Evolutionary conservation across 1,140 invertebrate genomes (phyloP), one percentile per base, ranked within the genome.

Genomic region (Trissolcus basalis): DNA sequence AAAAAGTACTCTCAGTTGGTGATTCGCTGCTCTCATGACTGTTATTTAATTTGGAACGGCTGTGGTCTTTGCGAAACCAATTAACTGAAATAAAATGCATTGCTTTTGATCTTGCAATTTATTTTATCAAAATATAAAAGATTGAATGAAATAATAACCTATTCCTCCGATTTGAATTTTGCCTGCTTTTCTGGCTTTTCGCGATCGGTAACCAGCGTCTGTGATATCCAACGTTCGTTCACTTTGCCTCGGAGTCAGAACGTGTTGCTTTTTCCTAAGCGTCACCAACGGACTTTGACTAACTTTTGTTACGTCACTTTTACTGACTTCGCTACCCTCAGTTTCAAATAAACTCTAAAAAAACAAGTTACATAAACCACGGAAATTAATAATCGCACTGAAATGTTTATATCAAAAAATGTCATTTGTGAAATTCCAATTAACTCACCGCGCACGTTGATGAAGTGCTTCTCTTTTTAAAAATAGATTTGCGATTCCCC

Each of bases 391-490:
- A 27, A 27, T 27, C 19, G 19, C 1, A 6, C 19, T 27, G 2
- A 27, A 27, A 27, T 27, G 19, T n/a, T n/a, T n/a, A 6, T 27
- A 27, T 27, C 19, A 3, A 3, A 6, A 27, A 27, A 27, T n/a
- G n/a, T n/a, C 19, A 3, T 6, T 27, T 27, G 19, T 6, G 19
- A 27, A 27, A 27, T 27, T 27, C 6, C 19, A 27, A 27, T 27
- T 6, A 27, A 32, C 89, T 90, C 89, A 94, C 93, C 47, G 94
- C 93, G 75, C 94, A 95, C 47, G 94, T 94, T 0, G 94, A 96
- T 0, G 94, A 96, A 12, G 94, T 94, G 81, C 94, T 96, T 79
- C 94, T 89, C 82, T 96, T 96, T 81, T 96, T 96, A 68, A 96
- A 95, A 8, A 95, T 90, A 44, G 94, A 91, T 80, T 96, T 96